Conservation (phyloP, 2,888 invertebrate species). For the Teleiodes luculella region DNA sequence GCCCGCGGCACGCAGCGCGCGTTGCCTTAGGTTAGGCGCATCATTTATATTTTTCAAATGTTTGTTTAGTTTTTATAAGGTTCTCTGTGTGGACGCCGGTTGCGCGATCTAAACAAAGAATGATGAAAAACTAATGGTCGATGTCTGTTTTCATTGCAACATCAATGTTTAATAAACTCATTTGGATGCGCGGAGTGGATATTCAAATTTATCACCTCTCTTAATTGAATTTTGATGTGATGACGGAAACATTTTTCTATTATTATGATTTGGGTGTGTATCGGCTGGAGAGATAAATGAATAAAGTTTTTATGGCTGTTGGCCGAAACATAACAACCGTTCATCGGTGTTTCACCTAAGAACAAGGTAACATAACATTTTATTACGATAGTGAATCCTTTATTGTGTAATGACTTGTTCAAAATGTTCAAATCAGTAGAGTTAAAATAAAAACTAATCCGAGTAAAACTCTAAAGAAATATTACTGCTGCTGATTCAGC, state of each 20-base stretch:
- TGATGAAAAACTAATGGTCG: slow-evolving; percentile 69
- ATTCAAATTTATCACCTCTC: slow-evolving; percentile 57
- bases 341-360: background rate
- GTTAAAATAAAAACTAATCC: too few relatives aligned
- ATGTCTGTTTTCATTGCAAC: slow-evolving; percentile 65
- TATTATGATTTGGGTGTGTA: slow-evolving; percentile 48
- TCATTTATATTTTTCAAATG: slow-evolving; percentile 76
- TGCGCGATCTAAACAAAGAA: slow-evolving; percentile 69
- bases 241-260: slow-evolving; percentile 49
- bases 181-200: slow-evolving; percentile 58
- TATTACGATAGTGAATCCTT: background rate
- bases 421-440: too few relatives aligned
- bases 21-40: slow-evolving; percentile 70
- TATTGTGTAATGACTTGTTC: too few relatives aligned
- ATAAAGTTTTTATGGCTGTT: slow-evolving; percentile 35
- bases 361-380: background rate
- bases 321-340: slow-evolving; percentile 8
- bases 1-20: slow-evolving; percentile 53
- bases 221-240: slow-evolving; percentile 56
- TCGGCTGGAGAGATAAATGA: slow-evolving; percentile 36
- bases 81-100: slow-evolving; percentile 60
- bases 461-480: background rate
- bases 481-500: slow-evolving; percentile 3
- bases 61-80: slow-evolving; percentile 68
- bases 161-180: slow-evolving; percentile 69